phyloP scores from a whole-genome alignment of 2,113 vertebrate genomes.

The Phodopus roborovskii region DNA sequence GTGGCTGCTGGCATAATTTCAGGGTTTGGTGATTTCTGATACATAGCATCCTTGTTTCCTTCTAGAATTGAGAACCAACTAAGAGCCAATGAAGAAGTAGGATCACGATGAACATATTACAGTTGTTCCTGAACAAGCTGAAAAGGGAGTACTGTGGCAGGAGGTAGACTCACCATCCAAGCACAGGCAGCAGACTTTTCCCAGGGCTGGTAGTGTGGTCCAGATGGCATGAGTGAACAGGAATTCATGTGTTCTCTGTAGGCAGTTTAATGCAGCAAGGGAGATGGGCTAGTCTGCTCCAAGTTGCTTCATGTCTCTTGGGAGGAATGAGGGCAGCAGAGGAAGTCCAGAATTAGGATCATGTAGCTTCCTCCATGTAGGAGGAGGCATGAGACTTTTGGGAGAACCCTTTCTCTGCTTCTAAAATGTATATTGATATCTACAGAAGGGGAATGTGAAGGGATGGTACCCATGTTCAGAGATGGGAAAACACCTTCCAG shows the following conservation, averaged over 20 bases:
- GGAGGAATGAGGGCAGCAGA: neutral
- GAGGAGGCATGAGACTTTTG: neutral
- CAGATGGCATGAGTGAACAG: neutral
- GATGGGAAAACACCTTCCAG: neutral
- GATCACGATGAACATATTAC: neutral
- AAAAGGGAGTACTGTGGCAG: neutral
- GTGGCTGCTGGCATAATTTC: neutral
- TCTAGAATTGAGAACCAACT: slow-evolving; percentile 3
- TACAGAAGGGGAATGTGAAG: neutral
- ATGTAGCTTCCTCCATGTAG: neutral
- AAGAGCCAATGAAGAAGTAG: neutral
- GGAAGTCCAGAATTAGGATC: neutral
- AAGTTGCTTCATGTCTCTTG: neutral
- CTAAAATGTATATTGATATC: neutral
- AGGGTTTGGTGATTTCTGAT: neutral
- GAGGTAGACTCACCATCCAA: neutral
- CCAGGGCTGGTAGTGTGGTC: neutral
- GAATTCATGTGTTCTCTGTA: neutral
- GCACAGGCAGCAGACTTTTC: too few species aligned
- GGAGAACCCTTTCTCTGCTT: neutral
- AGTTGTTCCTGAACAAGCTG: neutral
- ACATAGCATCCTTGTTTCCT: neutral
- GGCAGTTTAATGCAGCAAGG: neutral
- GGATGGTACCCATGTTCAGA: neutral
- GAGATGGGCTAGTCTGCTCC: neutral